phyloP scores from a whole-genome alignment of 2,113 vertebrate genomes.

The Sceloporus undulatus region DNA sequence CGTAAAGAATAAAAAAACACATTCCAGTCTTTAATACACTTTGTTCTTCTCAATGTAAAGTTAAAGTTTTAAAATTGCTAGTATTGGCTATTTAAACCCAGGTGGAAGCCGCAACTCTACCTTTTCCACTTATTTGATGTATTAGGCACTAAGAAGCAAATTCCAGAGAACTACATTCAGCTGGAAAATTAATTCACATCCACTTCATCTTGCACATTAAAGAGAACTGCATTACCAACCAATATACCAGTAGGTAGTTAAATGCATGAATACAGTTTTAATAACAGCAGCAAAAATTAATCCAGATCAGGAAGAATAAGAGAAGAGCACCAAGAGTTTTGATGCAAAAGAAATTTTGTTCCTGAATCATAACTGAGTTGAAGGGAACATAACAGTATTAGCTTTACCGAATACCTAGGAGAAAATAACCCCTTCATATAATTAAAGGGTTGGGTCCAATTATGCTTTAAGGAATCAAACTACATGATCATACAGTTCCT shows the following conservation, averaged over 20 bases:
- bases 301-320: neutral
- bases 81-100: conserved; percentile 8
- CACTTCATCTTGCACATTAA: neutral
- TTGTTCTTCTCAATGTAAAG: neutral
- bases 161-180: conserved; percentile 46
- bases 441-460: neutral
- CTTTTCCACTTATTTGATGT: conserved; percentile 24
- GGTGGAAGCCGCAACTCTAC: conserved; percentile 52
- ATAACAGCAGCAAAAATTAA: neutral
- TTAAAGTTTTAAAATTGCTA: conserved; percentile 57
- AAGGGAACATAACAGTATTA: neutral
- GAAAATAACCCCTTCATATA: neutral
- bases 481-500: too few relatives aligned
- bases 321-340: neutral
- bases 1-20: neutral
- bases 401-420: neutral
- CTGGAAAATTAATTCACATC: conserved; percentile 33
- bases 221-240: neutral
- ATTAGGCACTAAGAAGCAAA: conserved; percentile 42
- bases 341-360: conserved; percentile 1
- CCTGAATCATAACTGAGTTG: neutral
- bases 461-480: neutral
- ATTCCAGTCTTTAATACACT: neutral
- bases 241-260: neutral
- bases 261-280: neutral